Evolutionary conservation across 2,888 invertebrate species (phyloP).

Genomic region (Archips xylosteana): DNA sequence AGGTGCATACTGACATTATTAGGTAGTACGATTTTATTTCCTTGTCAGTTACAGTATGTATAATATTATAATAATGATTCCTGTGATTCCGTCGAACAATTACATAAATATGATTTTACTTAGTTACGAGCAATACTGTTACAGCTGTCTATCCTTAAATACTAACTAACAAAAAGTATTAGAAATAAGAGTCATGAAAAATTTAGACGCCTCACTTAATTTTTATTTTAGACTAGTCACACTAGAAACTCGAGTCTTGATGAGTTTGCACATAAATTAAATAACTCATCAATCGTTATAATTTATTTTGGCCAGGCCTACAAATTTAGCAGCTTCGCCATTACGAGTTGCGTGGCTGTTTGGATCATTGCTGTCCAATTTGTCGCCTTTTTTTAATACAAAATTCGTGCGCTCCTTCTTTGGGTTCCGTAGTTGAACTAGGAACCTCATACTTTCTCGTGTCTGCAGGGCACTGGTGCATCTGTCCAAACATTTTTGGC

Average conservation of each 20-base stretch:
- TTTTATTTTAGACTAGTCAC: slow-evolving; percentile 82
- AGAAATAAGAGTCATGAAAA: slow-evolving; percentile 6
- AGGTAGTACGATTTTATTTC: slow-evolving; percentile 46
- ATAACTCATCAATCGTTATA: not conserved
- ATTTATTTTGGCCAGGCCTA: not conserved
- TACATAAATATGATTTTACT: slow-evolving; percentile 43
- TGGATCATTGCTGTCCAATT: not conserved
- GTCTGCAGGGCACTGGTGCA: no score
- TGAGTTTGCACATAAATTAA: slow-evolving; percentile 5
- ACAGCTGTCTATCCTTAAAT: not conserved
- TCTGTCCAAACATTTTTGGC: no score
- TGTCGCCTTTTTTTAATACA: not conserved
- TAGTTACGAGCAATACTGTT: not conserved
- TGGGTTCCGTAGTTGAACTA: not conserved
- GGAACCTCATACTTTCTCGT: not conserved
- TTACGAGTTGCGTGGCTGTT: not conserved
- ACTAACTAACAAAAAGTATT: slow-evolving; percentile 15
- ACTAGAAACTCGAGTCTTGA: slow-evolving; percentile 65
- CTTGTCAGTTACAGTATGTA: slow-evolving; percentile 37
- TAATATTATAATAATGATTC: slow-evolving; percentile 63
- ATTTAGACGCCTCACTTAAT: slow-evolving; percentile 30
- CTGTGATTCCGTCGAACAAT: slow-evolving; percentile 73
- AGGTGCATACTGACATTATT: slow-evolving; percentile 55
- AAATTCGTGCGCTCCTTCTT: not conserved
- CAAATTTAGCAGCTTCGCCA: not conserved